Percentiles rank a stretch among this genome's conserved stretches.
Evolutionary conservation across 2,113 vertebrate genomes (phyloP).

Genomic region (Orcinus orca): DNA sequence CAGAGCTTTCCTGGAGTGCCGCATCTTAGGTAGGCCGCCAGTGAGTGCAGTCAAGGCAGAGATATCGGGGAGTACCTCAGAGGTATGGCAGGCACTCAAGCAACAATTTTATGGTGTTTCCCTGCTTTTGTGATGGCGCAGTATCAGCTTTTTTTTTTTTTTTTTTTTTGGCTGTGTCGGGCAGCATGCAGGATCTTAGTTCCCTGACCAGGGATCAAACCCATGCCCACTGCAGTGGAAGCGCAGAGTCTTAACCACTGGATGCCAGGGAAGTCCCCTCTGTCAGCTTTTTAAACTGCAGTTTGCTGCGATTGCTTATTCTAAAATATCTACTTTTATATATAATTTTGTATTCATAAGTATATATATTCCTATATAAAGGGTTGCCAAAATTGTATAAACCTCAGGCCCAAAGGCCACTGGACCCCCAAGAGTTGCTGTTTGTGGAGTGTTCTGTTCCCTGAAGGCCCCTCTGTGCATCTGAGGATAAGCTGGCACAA

Average conservation of each 20-base stretch:
- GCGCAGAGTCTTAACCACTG: neutral
- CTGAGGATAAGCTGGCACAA: neutral
- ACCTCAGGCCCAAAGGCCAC: too few species aligned
- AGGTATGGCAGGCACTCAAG: neutral
- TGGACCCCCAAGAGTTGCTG: neutral
- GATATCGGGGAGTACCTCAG: accelerated
- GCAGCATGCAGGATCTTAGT: neutral
- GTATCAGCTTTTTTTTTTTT: neutral
- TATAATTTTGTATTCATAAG: neutral
- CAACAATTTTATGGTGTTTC: accelerated
- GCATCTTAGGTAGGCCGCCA: neutral
- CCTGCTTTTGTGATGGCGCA: neutral
- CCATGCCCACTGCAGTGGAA: neutral
- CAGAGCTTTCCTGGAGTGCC: neutral
- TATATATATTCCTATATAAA: neutral
- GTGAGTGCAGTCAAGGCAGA: accelerated
- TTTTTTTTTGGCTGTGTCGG: neutral
- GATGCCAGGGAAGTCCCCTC: neutral
- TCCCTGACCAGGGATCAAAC: neutral
- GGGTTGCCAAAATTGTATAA: neutral
- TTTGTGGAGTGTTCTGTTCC: neutral
- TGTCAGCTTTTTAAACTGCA: neutral
- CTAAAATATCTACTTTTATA: neutral
- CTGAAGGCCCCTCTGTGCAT: accelerated
- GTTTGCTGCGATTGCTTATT: neutral